Conservation (phyloP, 2,888 invertebrate genomes). For the Hymenopus coronatus region DNA sequence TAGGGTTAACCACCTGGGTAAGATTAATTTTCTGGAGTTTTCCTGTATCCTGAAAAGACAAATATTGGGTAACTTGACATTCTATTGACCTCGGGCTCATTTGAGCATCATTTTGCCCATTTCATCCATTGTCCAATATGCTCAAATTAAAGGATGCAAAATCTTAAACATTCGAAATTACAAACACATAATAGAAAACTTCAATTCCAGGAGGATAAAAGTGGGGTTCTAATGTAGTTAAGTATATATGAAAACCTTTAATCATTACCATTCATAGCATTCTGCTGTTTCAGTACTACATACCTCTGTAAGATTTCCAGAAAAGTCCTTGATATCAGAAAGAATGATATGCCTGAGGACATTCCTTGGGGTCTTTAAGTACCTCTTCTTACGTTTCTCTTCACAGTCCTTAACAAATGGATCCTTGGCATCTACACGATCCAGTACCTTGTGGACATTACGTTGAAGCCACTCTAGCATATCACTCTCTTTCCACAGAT, state of each 20-base stretch:
- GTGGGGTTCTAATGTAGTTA: not conserved
- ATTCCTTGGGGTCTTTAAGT: slow-evolving; percentile 62
- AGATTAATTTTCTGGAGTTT: too few species aligned
- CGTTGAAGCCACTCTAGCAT: slow-evolving; percentile 73
- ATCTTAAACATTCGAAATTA: too few species aligned
- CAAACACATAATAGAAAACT: too few species aligned
- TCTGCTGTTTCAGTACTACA: slow-evolving; percentile 31
- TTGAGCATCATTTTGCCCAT: too few species aligned
- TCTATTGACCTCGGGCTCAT: too few species aligned
- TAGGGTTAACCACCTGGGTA: too few species aligned
- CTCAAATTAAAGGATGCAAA: too few species aligned
- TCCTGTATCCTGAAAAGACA: too few species aligned
- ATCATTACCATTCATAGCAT: not conserved
- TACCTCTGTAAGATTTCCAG: slow-evolving; percentile 57
- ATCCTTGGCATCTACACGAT: slow-evolving; percentile 62
- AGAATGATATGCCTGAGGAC: slow-evolving; percentile 67
- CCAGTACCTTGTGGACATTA: slow-evolving; percentile 64
- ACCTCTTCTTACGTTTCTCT: slow-evolving; percentile 59
- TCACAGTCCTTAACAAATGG: slow-evolving; percentile 59
- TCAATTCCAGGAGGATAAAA: not conserved
- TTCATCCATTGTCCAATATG: too few species aligned
- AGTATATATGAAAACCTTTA: too few species aligned
- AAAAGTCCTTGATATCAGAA: slow-evolving; percentile 68
- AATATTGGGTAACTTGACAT: too few species aligned
- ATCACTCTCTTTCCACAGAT: slow-evolving; percentile 75